Base-by-base conservation (phyloP, 2,888 invertebrate genomes). In the Lasioglossum malachurum region DNA sequence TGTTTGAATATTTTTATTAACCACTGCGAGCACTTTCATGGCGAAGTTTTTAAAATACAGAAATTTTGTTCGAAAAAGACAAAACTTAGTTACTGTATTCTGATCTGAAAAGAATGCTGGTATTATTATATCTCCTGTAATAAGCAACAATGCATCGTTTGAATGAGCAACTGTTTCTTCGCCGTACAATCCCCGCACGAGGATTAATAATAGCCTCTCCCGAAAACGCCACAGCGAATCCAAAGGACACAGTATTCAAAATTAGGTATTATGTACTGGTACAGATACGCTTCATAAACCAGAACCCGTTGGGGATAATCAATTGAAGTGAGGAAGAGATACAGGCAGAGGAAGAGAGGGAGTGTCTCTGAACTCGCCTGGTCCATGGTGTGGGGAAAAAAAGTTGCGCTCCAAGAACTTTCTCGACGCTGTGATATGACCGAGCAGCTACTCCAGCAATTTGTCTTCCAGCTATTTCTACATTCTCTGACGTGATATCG, bases 381-480 rank as follows among this genome's bases (percentile, higher is more conserved):
- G 23, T 46, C 23, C 38, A 35, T 75, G 53, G 38, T 53, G 8
- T 12, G 38, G 38, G 38, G 49, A 53, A 38, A 74, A 74, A 57
- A 75, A 46, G 46, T 49, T 75, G 57, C 57, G 35, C n/a, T 60
- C 27, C 38, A 41, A 75, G 75, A 41, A 57, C 57, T 53, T 53
- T 57, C 75, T 38, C 38, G 38, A 75, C 38, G 57, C 53, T 75
- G 38, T 75, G 75, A 75, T 53, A 38, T 41, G 75, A 75, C 53
- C 57, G 75, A 75, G n/a, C 57, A 41, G 75, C 75, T 57, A 75
- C 57, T 75, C 38, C 57, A 60, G 57, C 75, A 75, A 75, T 75
- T 75, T 75, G 53, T 75, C 57, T 75, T 57, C n/a, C 12, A 75
- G 75, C 57, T 75, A 53, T 75, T 53, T 53, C 57, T 53, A 53